Conservation (phyloP, 2,113 vertebrate genomes). For the Pandion haliaetus region DNA sequence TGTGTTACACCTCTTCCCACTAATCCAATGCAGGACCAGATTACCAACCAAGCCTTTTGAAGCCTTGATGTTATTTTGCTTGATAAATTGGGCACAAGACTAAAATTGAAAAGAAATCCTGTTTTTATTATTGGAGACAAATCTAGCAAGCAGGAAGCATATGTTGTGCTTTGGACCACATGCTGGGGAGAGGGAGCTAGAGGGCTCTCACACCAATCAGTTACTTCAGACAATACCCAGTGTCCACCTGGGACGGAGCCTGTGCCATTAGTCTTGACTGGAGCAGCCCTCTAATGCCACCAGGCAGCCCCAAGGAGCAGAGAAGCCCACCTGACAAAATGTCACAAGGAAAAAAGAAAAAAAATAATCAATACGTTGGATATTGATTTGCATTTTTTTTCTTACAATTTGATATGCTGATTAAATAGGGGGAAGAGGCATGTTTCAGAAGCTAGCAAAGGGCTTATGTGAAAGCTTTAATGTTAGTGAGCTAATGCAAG, state of each 20-base stretch:
- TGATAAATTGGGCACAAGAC: constrained; percentile 60
- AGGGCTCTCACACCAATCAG: constrained; percentile 67
- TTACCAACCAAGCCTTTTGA: constrained; percentile 36
- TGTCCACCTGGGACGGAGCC: constrained; percentile 43
- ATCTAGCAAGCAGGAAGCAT: constrained; percentile 68
- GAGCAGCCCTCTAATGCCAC: constrained; percentile 60
- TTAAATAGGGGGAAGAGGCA: neutral
- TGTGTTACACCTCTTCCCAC: neutral
- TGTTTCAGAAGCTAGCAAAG: neutral
- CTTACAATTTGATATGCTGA: constrained; percentile 1
- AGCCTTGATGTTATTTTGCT: constrained; percentile 57
- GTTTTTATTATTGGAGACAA: constrained; percentile 75
- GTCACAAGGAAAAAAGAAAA: constrained; percentile 19
- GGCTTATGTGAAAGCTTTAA: constrained; percentile 50
- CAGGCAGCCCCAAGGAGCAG: constrained; percentile 43
- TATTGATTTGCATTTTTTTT: constrained; percentile 34
- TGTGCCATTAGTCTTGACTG: constrained; percentile 65
- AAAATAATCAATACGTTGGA: constrained; percentile 34
- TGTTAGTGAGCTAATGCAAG: constrained; percentile 12
- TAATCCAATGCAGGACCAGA: constrained; percentile 39
- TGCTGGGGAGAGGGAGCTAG: constrained; percentile 50
- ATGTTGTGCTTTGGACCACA: constrained; percentile 62
- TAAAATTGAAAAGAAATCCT: constrained; percentile 74
- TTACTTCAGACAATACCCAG: constrained; percentile 59
- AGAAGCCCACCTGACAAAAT: constrained; percentile 59